Base-by-base conservation (phyloP, 2,888 invertebrate species). In the Embidobia sp. region DNA sequence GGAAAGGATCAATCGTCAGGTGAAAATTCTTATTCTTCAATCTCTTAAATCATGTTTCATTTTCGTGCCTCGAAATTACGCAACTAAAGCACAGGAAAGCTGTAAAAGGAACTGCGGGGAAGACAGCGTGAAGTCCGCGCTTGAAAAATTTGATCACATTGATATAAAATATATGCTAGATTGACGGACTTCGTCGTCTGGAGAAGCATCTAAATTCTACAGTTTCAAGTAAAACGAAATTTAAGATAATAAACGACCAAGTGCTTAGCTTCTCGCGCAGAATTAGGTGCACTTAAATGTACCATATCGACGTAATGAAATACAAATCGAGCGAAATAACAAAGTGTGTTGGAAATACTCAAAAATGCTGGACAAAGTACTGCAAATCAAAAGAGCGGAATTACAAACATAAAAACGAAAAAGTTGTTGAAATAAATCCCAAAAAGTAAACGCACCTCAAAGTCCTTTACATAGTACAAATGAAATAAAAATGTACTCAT, bases 21-120 rank as follows among this genome's bases (percentile, higher is more conserved):
- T 16, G 18, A 61, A 31, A 33, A 18, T 29, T 42, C 29, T n/a
- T 53, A n/a, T 48, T 29, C 7, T 37, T 63, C n/a, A 42, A 18
- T 37, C 35, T 26, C 18, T 27, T n/a, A 42, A 27, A 49, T 35
- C 16, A 5, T 42, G 49, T 11, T n/a, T 72, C 18, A 63, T 57
- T 67, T 55, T 73, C 27, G 72, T 77, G 77, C 69, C 70, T 78
- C 66, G 74, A 63, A 66, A 66, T 74, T 79, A 84, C 83, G 85
- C 85, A 84, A 84, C 82, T 87, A 83, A 87, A 87, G 87, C 86
- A 84, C 83, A 80, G 84, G 85, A 85, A 86, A 87, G 87, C 87
- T 76, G 80, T 82, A 83, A 80, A 80, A 78, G 79, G 72, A 78
- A 77, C 69, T 75, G 80, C 80, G 26, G 75, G 72, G 75, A 83